phyloP scores from a whole-genome alignment of 1,140 invertebrate genomes.

The Drosophila murphyi region DNA sequence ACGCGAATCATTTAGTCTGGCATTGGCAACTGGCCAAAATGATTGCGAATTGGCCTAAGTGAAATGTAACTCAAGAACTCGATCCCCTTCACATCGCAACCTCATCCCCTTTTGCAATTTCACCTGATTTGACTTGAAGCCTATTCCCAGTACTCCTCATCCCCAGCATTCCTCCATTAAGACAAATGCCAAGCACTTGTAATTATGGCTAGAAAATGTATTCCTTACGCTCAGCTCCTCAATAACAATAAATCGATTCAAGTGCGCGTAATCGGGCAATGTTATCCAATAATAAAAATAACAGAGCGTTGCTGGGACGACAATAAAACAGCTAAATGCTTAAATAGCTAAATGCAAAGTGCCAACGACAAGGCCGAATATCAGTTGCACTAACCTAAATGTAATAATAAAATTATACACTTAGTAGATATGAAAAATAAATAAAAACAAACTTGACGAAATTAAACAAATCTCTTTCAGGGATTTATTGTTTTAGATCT shows the following conservation, averaged over 20 bases:
- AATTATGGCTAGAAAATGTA: slow-evolving; percentile 71
- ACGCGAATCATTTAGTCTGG: slow-evolving; percentile 53
- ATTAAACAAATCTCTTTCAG: too few species aligned
- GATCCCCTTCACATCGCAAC: slow-evolving; percentile 5
- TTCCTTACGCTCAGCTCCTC: slow-evolving; percentile 45
- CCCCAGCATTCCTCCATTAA: slow-evolving; percentile 21
- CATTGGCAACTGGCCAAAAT: slow-evolving; percentile 58
- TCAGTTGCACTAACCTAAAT: not conserved
- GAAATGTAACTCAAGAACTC: slow-evolving; percentile 13
- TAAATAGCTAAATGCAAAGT: not conserved
- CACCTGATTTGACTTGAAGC: slow-evolving; percentile 40
- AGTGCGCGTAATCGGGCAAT: slow-evolving; percentile 76
- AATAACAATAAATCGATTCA: slow-evolving; percentile 82
- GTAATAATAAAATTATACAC: not conserved
- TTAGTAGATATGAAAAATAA: not conserved
- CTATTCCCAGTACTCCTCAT: not conserved
- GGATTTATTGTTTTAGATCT: too few species aligned
- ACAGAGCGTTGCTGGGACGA: slow-evolving; percentile 49
- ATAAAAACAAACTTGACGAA: not conserved
- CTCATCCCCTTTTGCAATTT: slow-evolving; percentile 8
- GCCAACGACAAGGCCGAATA: not conserved
- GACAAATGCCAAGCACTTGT: slow-evolving; percentile 65
- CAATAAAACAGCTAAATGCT: slow-evolving; percentile 43
- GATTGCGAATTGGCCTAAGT: slow-evolving; percentile 26
- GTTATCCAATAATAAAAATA: slow-evolving; percentile 79